These are phyloP conservation scores for Neogobius melanostomus DNA, from an alignment of 2,113 vertebrate genomes.

Conservation along the genomic window DNA sequence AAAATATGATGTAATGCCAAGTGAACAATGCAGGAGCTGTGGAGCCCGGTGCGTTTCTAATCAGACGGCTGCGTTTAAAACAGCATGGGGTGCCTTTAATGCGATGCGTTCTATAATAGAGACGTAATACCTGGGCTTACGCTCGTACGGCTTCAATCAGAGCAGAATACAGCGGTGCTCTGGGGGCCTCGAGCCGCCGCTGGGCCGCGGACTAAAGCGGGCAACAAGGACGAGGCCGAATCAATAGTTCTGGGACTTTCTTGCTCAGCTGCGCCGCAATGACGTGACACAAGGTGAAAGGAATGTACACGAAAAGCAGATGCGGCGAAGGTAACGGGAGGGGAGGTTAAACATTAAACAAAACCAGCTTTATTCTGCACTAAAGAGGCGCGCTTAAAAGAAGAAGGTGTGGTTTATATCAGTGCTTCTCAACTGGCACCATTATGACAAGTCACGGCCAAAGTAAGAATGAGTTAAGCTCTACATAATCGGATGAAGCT, in stretches of 20 bases:
- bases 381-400: no score
- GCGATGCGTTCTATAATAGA: slow-evolving; percentile 25
- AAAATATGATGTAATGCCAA: slow-evolving; percentile 21
- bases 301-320: slow-evolving; percentile 1
- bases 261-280: slow-evolving; percentile 23
- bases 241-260: slow-evolving; percentile 47
- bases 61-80: slow-evolving; percentile 27
- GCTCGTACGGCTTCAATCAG: slow-evolving; percentile 55
- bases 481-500: neutral
- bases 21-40: slow-evolving; percentile 31
- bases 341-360: no score
- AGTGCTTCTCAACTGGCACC: neutral
- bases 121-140: slow-evolving; percentile 33
- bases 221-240: slow-evolving; percentile 45
- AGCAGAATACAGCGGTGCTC: slow-evolving; percentile 25
- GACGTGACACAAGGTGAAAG: slow-evolving; percentile 17
- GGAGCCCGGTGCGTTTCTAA: slow-evolving; percentile 23
- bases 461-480: neutral
- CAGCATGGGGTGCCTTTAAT: slow-evolving; percentile 17
- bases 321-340: slow-evolving; percentile 8
- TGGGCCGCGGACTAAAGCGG: slow-evolving; percentile 45
- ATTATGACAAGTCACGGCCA: neutral
- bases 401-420: neutral
- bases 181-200: slow-evolving; percentile 9
- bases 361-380: no score